Base-by-base conservation (phyloP, 2,888 invertebrate species). In the Bugulina stolonifera region DNA sequence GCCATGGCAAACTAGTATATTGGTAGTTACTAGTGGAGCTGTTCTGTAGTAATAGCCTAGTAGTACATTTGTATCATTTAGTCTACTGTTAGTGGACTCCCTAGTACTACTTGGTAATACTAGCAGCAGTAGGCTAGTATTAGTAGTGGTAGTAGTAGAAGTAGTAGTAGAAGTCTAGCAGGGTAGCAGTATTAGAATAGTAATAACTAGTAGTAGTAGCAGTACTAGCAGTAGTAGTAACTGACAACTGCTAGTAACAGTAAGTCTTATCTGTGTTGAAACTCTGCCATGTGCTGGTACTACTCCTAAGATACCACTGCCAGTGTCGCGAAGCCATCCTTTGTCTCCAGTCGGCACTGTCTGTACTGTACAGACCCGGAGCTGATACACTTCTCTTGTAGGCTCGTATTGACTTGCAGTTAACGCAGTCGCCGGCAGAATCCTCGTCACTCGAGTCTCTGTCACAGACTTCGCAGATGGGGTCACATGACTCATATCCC, bases 221-320 rank as follows among this genome's bases (percentile, higher is more conserved):
- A n/a, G n/a, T n/a, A n/a, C n/a, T n/a, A n/a, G n/a, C n/a, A n/a
- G n/a, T n/a, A n/a, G n/a, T n/a, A n/a, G n/a, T n/a, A n/a, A n/a
- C n/a, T n/a, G n/a, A n/a, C n/a, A n/a, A n/a, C n/a, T n/a, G n/a
- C n/a, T n/a, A 57, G 34, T 64, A 64, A 64, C 64, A 64, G 64
- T 64, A 64, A 32, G 64, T 64, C 34, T 64, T 64, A 32, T 64
- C 25, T 14, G 64, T 64, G 64, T 64, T 64, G 64, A 64, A 64
- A 32, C 34, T 64, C 64, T 64, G 64, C 64, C 64, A 64, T 10
- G 64, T 34, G 64, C 32, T 64, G 32, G 32, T 25, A 32, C 10
- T 25, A 27, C 64, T 64, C 18, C 64, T 22, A 3, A 64, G 32
- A n/a, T 25, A 64, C 64, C 64, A 64, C 34, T 64, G 64, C 64